Conservation (phyloP, 2,113 vertebrate species). For the Hippotragus niger region DNA sequence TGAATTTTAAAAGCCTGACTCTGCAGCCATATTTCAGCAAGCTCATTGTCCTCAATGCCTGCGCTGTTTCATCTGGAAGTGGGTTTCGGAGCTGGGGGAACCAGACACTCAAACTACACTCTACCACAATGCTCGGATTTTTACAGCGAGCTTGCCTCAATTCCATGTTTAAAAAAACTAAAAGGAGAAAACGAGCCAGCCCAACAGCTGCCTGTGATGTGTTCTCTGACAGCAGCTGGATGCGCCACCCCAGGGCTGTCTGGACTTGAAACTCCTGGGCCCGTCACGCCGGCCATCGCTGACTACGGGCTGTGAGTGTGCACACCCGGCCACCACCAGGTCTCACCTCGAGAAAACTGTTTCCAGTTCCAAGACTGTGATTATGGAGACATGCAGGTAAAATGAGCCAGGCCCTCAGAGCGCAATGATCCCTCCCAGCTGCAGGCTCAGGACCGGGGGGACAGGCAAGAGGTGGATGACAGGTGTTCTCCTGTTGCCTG, state of each 20-base stretch:
- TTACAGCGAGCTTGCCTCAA: not conserved
- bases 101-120: not conserved
- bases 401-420: not conserved
- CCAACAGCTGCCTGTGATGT: too few species aligned
- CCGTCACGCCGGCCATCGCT: fast-evolving
- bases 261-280: fast-evolving
- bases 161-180: not conserved
- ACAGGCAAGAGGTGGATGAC: not conserved
- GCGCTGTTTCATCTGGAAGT: not conserved
- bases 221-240: not conserved
- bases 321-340: fast-evolving
- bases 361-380: not conserved
- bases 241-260: not conserved
- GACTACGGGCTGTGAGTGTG: not conserved
- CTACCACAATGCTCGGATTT: not conserved
- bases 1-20: not conserved
- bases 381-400: not conserved
- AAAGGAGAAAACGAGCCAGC: not conserved
- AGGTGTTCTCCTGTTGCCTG: conserved; percentile 6
- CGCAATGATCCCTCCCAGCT: not conserved
- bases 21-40: fast-evolving
- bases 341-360: not conserved
- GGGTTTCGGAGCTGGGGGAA: not conserved
- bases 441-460: not conserved
- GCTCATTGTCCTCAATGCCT: fast-evolving